These are phyloP conservation scores for Heteronetta atricapilla DNA, from an alignment of 2,113 vertebrate species.

Conservation along the genomic window DNA sequence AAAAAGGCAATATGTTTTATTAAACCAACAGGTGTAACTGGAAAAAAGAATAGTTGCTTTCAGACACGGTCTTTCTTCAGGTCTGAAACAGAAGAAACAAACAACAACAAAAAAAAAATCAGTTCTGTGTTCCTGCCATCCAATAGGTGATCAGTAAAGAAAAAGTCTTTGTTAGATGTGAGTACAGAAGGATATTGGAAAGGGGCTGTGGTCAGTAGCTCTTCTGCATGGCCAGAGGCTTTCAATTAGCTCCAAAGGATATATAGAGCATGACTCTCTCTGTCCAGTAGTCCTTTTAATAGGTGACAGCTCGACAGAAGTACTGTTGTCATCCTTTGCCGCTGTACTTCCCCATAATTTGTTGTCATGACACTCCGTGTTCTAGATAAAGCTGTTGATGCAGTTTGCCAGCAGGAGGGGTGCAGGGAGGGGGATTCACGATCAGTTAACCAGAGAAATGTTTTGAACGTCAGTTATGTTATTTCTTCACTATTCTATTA, in stretches of 20 bases:
- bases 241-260: neutral
- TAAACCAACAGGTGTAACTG: neutral
- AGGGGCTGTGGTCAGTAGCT: neutral
- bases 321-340: neutral
- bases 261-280: neutral
- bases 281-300: neutral
- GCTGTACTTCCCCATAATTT: neutral
- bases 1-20: neutral
- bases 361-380: neutral
- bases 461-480: neutral
- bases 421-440: neutral
- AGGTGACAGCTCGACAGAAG: neutral
- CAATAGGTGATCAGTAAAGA: neutral
- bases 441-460: accelerated
- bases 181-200: neutral
- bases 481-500: neutral
- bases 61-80: neutral
- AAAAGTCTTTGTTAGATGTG: neutral
- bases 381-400: neutral
- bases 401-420: neutral
- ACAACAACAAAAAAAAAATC: neutral
- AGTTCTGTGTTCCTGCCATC: neutral
- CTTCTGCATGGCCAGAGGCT: neutral
- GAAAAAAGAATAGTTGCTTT: neutral
- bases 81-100: neutral